phyloP scores from a whole-genome alignment of 2,113 vertebrate species.

The Zosterops lateralis region DNA sequence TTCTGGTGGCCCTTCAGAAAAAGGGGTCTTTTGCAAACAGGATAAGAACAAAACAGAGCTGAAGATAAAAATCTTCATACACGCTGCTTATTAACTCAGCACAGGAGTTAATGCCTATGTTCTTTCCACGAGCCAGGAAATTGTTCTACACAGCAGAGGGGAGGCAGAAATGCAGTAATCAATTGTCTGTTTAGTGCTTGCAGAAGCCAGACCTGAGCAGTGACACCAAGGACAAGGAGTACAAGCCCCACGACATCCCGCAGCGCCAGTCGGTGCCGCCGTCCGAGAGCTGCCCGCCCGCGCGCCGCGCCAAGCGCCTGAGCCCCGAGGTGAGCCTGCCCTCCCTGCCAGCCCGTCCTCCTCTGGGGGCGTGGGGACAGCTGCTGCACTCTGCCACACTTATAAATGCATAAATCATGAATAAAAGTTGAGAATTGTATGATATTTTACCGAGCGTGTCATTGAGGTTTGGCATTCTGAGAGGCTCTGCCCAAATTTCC shows the following conservation, averaged over 20 bases:
- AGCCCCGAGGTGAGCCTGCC: conserved; percentile 79
- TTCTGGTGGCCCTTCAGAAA: background rate
- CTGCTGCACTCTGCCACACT: rapidly evolving
- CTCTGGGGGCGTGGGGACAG: rapidly evolving
- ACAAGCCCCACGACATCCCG: conserved; percentile 82
- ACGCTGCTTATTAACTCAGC: background rate
- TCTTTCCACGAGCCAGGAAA: background rate
- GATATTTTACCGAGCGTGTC: rapidly evolving
- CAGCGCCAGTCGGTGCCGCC: conserved; percentile 79
- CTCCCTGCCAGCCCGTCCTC: background rate
- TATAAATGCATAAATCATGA: rapidly evolving
- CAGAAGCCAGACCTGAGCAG: conserved; percentile 80
- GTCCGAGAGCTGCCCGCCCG: conserved; percentile 72
- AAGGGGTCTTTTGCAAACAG: background rate
- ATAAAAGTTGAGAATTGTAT: rapidly evolving
- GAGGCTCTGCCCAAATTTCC: background rate
- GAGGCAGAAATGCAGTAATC: background rate
- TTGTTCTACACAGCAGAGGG: background rate
- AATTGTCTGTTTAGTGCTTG: conserved; percentile 75
- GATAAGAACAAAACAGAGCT: background rate
- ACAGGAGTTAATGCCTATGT: background rate
- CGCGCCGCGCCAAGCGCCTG: conserved; percentile 88
- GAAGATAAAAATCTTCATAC: background rate
- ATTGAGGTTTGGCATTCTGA: background rate
- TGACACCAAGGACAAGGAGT: conserved; percentile 85